These are phyloP conservation scores for Heteropelma amictum DNA, from an alignment of 2,888 invertebrate genomes.

Conservation along the genomic window DNA sequence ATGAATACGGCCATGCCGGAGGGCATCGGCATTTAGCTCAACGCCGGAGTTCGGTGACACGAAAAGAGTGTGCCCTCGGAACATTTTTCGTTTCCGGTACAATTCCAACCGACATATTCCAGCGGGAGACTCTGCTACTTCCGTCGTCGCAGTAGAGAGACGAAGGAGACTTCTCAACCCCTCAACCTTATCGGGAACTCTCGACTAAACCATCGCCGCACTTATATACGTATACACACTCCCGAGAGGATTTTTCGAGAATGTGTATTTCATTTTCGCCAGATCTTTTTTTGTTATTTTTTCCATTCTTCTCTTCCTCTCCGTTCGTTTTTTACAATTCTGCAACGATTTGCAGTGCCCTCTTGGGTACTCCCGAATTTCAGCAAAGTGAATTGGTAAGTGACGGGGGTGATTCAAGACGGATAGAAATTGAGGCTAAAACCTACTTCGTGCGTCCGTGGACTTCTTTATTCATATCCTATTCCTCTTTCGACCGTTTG, in stretches of 20 bases:
- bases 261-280: constrained; percentile 31
- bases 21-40: constrained; percentile 42
- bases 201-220: constrained; percentile 23
- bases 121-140: constrained; percentile 57
- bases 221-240: constrained; percentile 3
- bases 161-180: constrained; percentile 38
- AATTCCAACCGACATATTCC: constrained; percentile 64
- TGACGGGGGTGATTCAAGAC: too few relatives aligned
- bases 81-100: constrained; percentile 67
- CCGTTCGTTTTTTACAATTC: not conserved
- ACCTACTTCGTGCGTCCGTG: too few relatives aligned
- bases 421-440: too few relatives aligned
- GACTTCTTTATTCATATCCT: too few relatives aligned
- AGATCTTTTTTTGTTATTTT: constrained; percentile 1
- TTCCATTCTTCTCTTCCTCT: constrained; percentile 3
- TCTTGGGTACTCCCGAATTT: constrained; percentile 1
- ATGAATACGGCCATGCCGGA: constrained; percentile 33
- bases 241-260: constrained; percentile 42
- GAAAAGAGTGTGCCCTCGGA: constrained; percentile 61
- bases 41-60: constrained; percentile 58
- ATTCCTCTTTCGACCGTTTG: too few relatives aligned
- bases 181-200: constrained; percentile 29
- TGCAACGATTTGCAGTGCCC: constrained; percentile 31
- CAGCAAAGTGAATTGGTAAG: constrained; percentile 41
- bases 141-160: constrained; percentile 39